These are phyloP conservation scores for Gandaritis pyraliata DNA, from an alignment of 2,888 invertebrate genomes.

Conservation along the genomic window DNA sequence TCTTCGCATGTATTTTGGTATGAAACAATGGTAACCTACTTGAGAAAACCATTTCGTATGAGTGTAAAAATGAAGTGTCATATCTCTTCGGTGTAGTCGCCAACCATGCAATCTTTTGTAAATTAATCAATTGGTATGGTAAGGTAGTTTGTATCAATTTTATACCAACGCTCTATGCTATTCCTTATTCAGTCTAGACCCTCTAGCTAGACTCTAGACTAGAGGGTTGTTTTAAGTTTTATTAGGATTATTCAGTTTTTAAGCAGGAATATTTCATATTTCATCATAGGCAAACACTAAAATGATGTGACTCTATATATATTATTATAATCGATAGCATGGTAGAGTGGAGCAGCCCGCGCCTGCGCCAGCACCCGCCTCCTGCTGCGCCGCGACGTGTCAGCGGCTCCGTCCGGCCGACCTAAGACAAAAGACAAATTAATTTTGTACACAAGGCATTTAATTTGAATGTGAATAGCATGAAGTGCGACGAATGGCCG, in stretches of 20 bases:
- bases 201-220: too few species aligned
- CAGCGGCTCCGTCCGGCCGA: slow-evolving; percentile 60
- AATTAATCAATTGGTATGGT: slow-evolving; percentile 27
- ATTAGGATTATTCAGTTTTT: too few species aligned
- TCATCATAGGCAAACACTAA: too few species aligned
- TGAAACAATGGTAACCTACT: slow-evolving; percentile 65
- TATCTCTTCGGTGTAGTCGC: slow-evolving; percentile 60
- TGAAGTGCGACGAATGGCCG: slow-evolving; percentile 84
- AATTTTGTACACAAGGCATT: slow-evolving; percentile 84
- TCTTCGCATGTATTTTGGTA: slow-evolving; percentile 62
- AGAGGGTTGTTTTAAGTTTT: too few species aligned
- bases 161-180: background rate
- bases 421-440: slow-evolving; percentile 84
- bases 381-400: slow-evolving; percentile 77
- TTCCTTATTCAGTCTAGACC: too few species aligned
- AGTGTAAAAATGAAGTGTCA: slow-evolving; percentile 70
- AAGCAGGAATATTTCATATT: too few species aligned
- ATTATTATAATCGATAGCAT: background rate
- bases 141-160: background rate
- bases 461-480: slow-evolving; percentile 85
- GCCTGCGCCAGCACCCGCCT: slow-evolving; percentile 44
- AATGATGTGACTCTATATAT: too few species aligned
- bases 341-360: slow-evolving; percentile 5
- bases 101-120: slow-evolving; percentile 46
- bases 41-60: slow-evolving; percentile 40